A percentile compares a stretch with the other conserved stretches of the same genome.
These are phyloP conservation scores for Limnodromus scolopaceus DNA, from an alignment of 2,797 vertebrate species.

Conservation along the genomic window DNA sequence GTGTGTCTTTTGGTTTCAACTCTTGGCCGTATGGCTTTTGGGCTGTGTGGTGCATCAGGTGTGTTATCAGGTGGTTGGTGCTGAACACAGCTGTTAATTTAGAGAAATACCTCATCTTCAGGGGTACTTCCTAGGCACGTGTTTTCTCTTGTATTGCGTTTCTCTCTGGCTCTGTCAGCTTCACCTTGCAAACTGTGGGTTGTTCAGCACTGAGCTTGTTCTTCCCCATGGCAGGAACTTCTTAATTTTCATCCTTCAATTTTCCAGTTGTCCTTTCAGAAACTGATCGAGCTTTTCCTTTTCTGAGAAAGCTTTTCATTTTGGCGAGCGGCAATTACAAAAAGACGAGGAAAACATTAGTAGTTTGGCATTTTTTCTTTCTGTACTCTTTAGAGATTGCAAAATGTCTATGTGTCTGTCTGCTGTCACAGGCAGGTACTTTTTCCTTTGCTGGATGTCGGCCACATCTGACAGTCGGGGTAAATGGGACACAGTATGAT, in stretches of 20 bases:
- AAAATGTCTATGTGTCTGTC: background rate
- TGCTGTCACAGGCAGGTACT: conserved; percentile 19
- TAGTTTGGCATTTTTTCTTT: background rate
- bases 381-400: background rate
- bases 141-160: background rate
- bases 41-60: background rate
- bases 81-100: background rate
- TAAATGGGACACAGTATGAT: background rate
- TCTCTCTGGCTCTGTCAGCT: background rate
- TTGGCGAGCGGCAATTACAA: background rate
- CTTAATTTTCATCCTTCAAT: background rate
- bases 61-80: background rate
- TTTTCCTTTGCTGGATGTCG: conserved; percentile 22
- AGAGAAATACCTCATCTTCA: background rate
- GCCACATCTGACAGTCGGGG: background rate
- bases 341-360: background rate
- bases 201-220: background rate
- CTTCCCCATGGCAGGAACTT: background rate
- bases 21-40: background rate
- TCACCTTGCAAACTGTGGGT: background rate
- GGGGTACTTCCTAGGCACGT: background rate
- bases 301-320: background rate
- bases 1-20: background rate
- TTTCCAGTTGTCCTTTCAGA: background rate
- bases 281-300: background rate